Evolutionary conservation across 2,888 invertebrate genomes (phyloP).

Genomic region (Monopis laevigella): DNA sequence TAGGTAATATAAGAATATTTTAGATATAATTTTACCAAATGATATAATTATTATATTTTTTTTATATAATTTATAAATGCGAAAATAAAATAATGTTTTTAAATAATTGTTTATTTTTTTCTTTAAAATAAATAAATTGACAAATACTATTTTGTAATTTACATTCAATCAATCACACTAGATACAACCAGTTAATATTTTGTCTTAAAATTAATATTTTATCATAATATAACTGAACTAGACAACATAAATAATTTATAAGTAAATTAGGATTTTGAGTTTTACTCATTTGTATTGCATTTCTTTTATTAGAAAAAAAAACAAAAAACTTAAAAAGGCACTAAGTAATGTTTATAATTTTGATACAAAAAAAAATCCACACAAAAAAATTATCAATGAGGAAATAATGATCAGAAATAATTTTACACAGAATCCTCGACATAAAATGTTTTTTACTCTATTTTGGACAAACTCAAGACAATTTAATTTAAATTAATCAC

Average conservation of each 20-base stretch:
- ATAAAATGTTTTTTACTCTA: too few species aligned
- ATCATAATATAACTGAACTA: neutral
- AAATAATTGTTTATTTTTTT: neutral
- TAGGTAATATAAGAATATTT: too few species aligned
- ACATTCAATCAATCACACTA: slow-evolving; percentile 8
- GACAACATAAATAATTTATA: slow-evolving; percentile 10
- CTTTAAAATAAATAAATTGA: slow-evolving; percentile 11
- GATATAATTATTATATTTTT: too few species aligned
- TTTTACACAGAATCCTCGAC: too few species aligned
- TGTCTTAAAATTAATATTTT: slow-evolving; percentile 9
- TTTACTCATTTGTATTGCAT: slow-evolving; percentile 11
- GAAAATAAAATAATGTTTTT: slow-evolving; percentile 1
- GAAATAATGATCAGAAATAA: too few species aligned
- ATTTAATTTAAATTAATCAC: too few species aligned
- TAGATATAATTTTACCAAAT: too few species aligned
- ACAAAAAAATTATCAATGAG: too few species aligned
- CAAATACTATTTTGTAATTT: slow-evolving; percentile 2
- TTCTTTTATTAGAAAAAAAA: neutral
- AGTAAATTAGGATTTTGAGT: slow-evolving; percentile 11
- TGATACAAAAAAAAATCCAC: too few species aligned
- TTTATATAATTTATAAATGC: slow-evolving; percentile 9
- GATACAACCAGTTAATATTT: slow-evolving; percentile 2
- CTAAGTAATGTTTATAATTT: too few species aligned
- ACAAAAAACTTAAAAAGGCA: slow-evolving; percentile 6
- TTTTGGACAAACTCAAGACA: too few species aligned